Evolutionary conservation across 2,113 vertebrate genomes (phyloP).

Genomic region (Sterrhoptilus dennistouni): DNA sequence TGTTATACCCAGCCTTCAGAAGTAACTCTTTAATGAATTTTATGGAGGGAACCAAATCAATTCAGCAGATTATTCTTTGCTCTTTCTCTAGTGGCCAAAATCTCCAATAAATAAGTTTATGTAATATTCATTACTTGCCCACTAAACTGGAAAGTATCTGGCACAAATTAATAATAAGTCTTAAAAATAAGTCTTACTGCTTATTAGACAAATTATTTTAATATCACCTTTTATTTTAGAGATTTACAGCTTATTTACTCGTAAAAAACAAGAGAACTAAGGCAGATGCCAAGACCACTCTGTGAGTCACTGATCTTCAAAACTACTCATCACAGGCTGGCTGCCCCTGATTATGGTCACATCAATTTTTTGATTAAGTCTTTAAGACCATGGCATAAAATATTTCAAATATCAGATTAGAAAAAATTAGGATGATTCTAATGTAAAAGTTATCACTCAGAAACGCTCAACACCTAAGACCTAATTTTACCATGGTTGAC

Average conservation of each 20-base stretch:
- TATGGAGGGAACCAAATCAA: not conserved
- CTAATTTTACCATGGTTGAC: not conserved
- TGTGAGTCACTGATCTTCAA: not conserved
- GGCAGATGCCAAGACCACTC: not conserved
- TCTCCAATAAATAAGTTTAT: not conserved
- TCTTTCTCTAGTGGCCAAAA: not conserved
- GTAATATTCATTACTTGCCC: not conserved
- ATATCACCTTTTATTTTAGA: not conserved
- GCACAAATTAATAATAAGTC: not conserved
- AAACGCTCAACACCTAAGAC: not conserved
- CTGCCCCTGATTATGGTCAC: not conserved
- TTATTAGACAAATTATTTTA: not conserved
- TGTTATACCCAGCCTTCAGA: not conserved
- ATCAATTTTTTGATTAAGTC: not conserved
- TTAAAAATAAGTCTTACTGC: not conserved
- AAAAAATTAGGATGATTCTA: not conserved
- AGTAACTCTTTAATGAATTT: not conserved
- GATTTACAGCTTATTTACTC: not conserved
- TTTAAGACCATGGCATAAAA: not conserved
- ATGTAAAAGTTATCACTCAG: not conserved
- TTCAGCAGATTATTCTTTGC: not conserved
- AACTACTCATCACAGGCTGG: not conserved
- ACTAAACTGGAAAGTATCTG: not conserved
- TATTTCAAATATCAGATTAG: not conserved
- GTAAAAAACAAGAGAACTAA: not conserved